These are phyloP conservation scores for Periophthalmus magnuspinnatus DNA, from an alignment of 2,797 vertebrate species.

Conservation along the genomic window DNA sequence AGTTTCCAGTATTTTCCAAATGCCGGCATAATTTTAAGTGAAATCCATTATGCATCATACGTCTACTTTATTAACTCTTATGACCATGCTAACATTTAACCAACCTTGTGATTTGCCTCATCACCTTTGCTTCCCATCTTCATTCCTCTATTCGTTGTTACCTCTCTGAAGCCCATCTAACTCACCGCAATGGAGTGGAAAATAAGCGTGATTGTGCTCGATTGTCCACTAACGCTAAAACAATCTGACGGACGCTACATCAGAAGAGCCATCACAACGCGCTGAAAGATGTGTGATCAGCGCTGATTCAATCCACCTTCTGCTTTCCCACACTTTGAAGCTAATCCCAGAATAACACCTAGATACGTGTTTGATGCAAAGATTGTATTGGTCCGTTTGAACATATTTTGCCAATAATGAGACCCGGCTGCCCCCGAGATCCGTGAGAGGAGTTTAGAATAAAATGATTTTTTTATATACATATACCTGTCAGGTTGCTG, in stretches of 20 bases:
- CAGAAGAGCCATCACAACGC: constrained; percentile 30
- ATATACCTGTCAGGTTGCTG: not conserved
- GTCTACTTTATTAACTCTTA: not conserved
- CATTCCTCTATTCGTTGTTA: constrained; percentile 9
- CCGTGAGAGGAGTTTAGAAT: constrained; percentile 42
- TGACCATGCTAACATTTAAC: not conserved
- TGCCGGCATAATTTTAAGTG: too few species aligned
- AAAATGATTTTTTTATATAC: constrained; percentile 21
- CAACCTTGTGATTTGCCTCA: not conserved
- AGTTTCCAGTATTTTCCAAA: too few species aligned
- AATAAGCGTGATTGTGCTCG: constrained; percentile 34
- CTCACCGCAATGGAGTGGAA: constrained; percentile 18
- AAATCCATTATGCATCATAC: not conserved
- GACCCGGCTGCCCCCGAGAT: constrained; percentile 47
- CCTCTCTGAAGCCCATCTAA: constrained; percentile 24
- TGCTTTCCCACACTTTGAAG: constrained; percentile 46
- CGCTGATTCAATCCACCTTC: constrained; percentile 36
- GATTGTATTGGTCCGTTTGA: constrained; percentile 39
- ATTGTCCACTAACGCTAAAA: constrained; percentile 54
- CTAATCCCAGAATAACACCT: constrained; percentile 51
- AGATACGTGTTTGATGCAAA: constrained; percentile 19
- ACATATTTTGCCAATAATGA: constrained; percentile 49
- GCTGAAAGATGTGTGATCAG: constrained; percentile 28
- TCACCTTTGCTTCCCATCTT: not conserved
- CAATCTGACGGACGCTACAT: constrained; percentile 46